Evolutionary conservation across 2,888 invertebrate genomes (phyloP).

Genomic region (Scotopteryx bipunctaria): DNA sequence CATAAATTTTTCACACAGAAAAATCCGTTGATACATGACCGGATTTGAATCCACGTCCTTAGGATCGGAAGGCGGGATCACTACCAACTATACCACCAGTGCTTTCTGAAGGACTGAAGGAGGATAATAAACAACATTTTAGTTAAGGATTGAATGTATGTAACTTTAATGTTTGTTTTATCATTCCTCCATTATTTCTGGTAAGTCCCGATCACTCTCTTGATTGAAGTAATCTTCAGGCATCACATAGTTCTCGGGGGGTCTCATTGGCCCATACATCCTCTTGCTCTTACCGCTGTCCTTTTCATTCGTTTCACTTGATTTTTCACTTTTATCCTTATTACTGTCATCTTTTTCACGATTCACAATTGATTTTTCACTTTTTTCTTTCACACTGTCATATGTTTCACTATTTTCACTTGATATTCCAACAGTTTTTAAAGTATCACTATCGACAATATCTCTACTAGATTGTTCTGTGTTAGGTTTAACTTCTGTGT

Average conservation of each 20-base stretch:
- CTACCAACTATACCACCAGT: no score
- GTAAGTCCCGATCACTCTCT: constrained; percentile 70
- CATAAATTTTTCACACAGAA: no score
- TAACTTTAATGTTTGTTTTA: no score
- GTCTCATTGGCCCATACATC: constrained; percentile 76
- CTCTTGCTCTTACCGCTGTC: constrained; percentile 42
- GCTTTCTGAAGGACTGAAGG: no score
- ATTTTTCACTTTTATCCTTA: constrained; percentile 10
- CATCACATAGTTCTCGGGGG: constrained; percentile 72
- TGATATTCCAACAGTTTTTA: no score
- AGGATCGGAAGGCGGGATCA: no score
- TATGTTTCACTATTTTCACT: constrained; percentile 21
- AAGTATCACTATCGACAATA: no score
- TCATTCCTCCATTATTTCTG: constrained; percentile 66
- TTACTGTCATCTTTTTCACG: neutral
- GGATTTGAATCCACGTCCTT: no score
- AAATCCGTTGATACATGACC: no score
- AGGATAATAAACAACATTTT: no score
- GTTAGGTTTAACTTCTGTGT: no score
- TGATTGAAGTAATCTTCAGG: constrained; percentile 75
- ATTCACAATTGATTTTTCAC: neutral
- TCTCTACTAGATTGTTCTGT: constrained; percentile 17
- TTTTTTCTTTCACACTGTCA: constrained; percentile 8
- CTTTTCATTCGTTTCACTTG: constrained; percentile 21
- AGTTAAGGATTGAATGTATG: no score